Base-by-base conservation (phyloP, 2,797 vertebrate genomes). In the Gallirallus australis region DNA sequence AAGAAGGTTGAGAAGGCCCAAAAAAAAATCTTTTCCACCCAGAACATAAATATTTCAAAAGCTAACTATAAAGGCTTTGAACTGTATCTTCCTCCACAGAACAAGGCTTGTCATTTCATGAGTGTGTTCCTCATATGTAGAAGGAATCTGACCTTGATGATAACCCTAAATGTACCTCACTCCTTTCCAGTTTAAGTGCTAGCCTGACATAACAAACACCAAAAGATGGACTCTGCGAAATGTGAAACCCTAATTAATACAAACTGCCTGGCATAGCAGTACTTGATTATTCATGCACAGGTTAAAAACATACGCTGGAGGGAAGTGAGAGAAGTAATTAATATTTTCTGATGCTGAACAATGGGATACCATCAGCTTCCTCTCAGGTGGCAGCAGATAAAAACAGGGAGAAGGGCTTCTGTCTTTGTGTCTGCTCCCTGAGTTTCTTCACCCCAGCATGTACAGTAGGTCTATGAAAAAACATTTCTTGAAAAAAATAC, bases 31-130 rank as follows among this genome's bases (percentile, higher is more conserved):
- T 85, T 95, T 95, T 90, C 65, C 21, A 82, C 6, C 5, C 21
- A 1, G 25, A 96, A 84, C 37, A 91, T 56, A 93, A 86, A 84
- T 95, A 78, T 81, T 82, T 94, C 59, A 78, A 92, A 81, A 93
- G 47, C 37, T 68, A 82, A 72, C 9, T 80, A 48, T 45, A 47
- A 86, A 90, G 56, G 56, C 75, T 95, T 60, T 56, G 24, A 80
- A 89, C 71, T 60, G 50, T 75, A 78, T 89, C 52, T 57, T 91
- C 63, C 94, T 80, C 54, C 25, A 56, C 35, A 52, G 30, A 27
- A 37, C 28, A 86, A 64, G 71, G 11, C 40, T 71, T 70, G 60
- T 42, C 7, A 75, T 73, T 95, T 85, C 52, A 52, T 78, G 91
- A 53, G 39, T 37, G 31, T 39, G 54, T 28, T 45, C 40, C 23